Conservation (phyloP, 2,113 vertebrate genomes). For the Sorex fumeus region DNA sequence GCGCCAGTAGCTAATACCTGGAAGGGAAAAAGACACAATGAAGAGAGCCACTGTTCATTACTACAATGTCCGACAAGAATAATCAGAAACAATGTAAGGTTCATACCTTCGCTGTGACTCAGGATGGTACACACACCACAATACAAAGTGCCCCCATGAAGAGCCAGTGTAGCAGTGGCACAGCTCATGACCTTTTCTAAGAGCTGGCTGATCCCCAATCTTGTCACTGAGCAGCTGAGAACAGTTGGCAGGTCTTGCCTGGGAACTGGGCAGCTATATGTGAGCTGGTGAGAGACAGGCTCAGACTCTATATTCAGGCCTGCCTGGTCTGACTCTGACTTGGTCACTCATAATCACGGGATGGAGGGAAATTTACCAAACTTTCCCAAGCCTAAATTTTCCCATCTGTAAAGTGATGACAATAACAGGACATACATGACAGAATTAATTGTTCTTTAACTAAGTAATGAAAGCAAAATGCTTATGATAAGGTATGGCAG, state of each 20-base stretch:
- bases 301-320: background rate
- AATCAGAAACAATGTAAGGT: background rate
- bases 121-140: background rate
- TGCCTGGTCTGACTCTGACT: background rate
- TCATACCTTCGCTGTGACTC: background rate
- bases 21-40: conserved; percentile 60
- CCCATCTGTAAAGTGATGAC: conserved; percentile 9
- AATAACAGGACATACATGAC: background rate
- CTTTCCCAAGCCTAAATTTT: background rate
- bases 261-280: background rate
- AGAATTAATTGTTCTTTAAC: background rate
- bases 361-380: background rate
- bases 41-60: background rate
- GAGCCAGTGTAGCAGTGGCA: background rate
- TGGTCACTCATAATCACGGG: background rate
- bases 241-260: background rate
- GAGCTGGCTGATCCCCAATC: background rate
- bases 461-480: too few species aligned
- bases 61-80: background rate
- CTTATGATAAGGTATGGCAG: background rate
- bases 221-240: background rate
- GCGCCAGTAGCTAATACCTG: conserved; percentile 90
- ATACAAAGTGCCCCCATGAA: background rate
- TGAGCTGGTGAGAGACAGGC: too few species aligned
- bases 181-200: background rate